Evolutionary conservation across 92 coral and sea anemone genomes (phyloP).

Genomic region (Parazoanthus darwini): DNA sequence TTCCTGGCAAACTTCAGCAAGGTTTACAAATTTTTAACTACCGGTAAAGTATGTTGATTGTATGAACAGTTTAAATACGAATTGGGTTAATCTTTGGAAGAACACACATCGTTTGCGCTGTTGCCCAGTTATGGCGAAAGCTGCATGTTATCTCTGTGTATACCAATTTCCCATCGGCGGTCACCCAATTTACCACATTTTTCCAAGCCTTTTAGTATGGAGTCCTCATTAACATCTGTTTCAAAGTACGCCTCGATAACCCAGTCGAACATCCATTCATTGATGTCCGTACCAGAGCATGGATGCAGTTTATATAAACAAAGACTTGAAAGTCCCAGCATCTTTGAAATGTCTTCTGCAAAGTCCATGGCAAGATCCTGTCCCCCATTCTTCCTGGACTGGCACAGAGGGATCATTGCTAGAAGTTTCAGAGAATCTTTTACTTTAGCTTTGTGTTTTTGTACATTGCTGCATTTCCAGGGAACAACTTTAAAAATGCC

Average conservation of each 20-base stretch:
- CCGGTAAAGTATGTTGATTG: neutral
- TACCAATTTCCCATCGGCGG: constrained; percentile 69
- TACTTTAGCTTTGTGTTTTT: constrained; percentile 53
- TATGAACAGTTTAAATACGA: neutral
- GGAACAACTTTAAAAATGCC: constrained; percentile 69
- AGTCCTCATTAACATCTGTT: constrained; percentile 43
- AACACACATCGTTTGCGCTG: neutral
- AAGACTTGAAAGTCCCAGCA: constrained; percentile 69
- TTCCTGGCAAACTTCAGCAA: neutral
- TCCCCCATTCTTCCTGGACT: constrained; percentile 20
- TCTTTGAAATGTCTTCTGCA: constrained; percentile 49
- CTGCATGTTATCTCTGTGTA: constrained; percentile 77
- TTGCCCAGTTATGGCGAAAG: constrained; percentile 48
- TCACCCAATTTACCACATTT: constrained; percentile 48
- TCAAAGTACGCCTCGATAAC: constrained; percentile 80
- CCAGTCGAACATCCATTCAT: constrained; percentile 75
- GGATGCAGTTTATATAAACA: constrained; percentile 73
- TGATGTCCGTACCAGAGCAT: constrained; percentile 57
- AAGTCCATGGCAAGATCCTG: constrained; percentile 53
- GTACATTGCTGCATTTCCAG: constrained; percentile 42
- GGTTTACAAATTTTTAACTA: neutral
- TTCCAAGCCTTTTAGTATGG: constrained; percentile 55
- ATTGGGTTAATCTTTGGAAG: neutral
- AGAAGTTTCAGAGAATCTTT: constrained; percentile 68
- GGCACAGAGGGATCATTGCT: constrained; percentile 66